Percentiles rank a stretch among this genome's conserved stretches.
phyloP scores from a whole-genome alignment of 2,113 vertebrate species.

The Corythaixoides concolor region DNA sequence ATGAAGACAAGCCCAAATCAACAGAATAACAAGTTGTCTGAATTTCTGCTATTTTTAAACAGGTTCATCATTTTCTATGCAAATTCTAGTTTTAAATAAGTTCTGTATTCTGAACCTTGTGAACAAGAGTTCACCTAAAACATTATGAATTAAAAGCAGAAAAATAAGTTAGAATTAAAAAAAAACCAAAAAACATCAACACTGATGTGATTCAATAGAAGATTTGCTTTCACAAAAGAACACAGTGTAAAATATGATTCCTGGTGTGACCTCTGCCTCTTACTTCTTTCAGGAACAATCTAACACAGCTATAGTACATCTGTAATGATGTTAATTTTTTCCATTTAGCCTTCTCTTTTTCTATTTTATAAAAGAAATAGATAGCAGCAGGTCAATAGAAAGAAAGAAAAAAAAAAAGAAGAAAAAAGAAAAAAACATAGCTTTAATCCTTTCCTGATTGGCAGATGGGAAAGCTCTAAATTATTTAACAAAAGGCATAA shows the following conservation, averaged over 20 bases:
- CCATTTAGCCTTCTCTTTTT: conserved; percentile 2
- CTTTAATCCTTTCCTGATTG: conserved; percentile 76
- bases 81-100: background rate
- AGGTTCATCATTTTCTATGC: background rate
- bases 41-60: background rate
- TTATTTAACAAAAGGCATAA: conserved; percentile 83
- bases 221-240: background rate
- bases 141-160: background rate
- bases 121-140: background rate
- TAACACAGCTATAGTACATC: background rate
- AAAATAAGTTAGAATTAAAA: background rate
- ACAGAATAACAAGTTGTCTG: background rate
- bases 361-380: conserved; percentile 37
- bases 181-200: background rate
- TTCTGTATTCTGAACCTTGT: background rate
- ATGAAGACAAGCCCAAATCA: background rate
- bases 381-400: conserved; percentile 19
- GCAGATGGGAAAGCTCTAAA: conserved; percentile 75
- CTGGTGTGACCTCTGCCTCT: background rate
- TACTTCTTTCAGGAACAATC: background rate
- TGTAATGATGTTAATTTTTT: conserved; percentile 16
- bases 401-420: background rate
- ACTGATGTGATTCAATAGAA: background rate
- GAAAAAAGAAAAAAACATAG: background rate
- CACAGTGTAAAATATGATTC: background rate